Conservation (phyloP, 2,797 vertebrate species). For the Nasua narica region DNA sequence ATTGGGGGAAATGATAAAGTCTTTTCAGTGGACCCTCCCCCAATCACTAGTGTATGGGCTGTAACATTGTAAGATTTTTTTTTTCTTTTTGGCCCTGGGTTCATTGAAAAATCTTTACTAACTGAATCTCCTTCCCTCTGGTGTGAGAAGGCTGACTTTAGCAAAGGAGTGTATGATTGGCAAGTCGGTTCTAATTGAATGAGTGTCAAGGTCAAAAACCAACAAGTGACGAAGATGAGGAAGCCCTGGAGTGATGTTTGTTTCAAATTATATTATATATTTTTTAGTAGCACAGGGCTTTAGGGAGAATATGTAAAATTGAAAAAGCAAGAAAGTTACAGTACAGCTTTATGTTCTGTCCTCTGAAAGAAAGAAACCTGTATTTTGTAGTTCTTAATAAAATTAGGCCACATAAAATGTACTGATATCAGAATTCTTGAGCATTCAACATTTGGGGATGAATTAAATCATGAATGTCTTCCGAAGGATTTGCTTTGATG, state of each 20-base stretch:
- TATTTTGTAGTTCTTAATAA: conserved; percentile 46
- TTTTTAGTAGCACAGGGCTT: conserved; percentile 74
- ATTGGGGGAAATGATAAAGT: conserved; percentile 7
- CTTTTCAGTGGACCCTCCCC: conserved; percentile 30
- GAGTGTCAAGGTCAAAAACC: conserved; percentile 87
- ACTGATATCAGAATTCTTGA: not conserved
- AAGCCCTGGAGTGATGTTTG: conserved; percentile 82
- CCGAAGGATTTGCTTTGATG: not conserved
- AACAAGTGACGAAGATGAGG: conserved; percentile 86
- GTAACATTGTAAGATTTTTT: not conserved
- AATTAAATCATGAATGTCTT: not conserved
- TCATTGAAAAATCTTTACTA: conserved; percentile 86
- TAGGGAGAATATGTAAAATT: conserved; percentile 68
- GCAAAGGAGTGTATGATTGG: conserved; percentile 84
- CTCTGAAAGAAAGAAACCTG: conserved; percentile 25
- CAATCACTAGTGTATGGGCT: conserved; percentile 44
- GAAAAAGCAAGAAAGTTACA: conserved; percentile 62
- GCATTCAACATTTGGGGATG: not conserved
- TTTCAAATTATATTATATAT: conserved; percentile 81
- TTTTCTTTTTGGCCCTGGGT: conserved; percentile 63
- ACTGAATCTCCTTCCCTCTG: conserved; percentile 78
- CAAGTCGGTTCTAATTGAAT: conserved; percentile 91
- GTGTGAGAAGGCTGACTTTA: conserved; percentile 80
- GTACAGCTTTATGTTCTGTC: not conserved
- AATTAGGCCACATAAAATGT: not conserved